Percentiles rank a stretch among this genome's conserved stretches.
These are phyloP conservation scores for Scaptodrosophila latifasciaeformis DNA, from an alignment of 2,888 invertebrate species.

Conservation along the genomic window DNA sequence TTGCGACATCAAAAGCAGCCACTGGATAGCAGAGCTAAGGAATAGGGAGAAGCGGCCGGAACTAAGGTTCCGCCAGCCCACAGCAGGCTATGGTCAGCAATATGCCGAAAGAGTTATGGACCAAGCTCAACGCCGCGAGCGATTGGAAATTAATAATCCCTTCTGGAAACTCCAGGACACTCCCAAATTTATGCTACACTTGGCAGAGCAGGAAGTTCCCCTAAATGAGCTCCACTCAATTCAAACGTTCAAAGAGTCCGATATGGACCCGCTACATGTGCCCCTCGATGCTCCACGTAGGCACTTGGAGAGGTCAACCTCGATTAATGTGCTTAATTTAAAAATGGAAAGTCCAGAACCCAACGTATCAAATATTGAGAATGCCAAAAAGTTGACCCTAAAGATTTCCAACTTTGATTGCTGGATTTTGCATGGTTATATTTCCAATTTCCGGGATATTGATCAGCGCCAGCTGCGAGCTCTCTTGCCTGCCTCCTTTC, in stretches of 20 bases:
- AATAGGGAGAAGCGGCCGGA: constrained; percentile 24
- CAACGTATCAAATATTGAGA: not conserved
- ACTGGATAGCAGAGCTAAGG: constrained; percentile 53
- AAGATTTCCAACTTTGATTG: constrained; percentile 71
- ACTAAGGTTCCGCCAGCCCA: constrained; percentile 34
- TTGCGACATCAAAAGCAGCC: constrained; percentile 45
- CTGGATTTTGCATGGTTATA: constrained; percentile 69
- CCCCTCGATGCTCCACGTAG: constrained; percentile 53
- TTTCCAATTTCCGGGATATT: constrained; percentile 24
- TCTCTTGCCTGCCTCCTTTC: constrained; percentile 67
- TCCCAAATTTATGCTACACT: constrained; percentile 26
- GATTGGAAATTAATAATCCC: constrained; percentile 32
- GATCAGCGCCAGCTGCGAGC: constrained; percentile 51
- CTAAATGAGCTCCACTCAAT: constrained; percentile 42
- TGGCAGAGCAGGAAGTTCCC: constrained; percentile 25
- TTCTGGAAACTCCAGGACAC: constrained; percentile 22
- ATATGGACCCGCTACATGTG: constrained; percentile 64
- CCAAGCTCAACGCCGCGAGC: constrained; percentile 10
- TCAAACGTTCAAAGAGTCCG: constrained; percentile 53
- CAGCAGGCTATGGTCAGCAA: constrained; percentile 22
- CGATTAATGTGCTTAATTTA: not conserved
- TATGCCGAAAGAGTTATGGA: constrained; percentile 27
- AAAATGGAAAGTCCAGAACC: constrained; percentile 1
- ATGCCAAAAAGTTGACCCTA: constrained; percentile 29
- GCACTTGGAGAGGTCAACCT: constrained; percentile 27